Percentiles rank a stretch among this genome's conserved stretches.
Conservation (phyloP, 2,113 vertebrate genomes). For the Hyaena hyaena region DNA sequence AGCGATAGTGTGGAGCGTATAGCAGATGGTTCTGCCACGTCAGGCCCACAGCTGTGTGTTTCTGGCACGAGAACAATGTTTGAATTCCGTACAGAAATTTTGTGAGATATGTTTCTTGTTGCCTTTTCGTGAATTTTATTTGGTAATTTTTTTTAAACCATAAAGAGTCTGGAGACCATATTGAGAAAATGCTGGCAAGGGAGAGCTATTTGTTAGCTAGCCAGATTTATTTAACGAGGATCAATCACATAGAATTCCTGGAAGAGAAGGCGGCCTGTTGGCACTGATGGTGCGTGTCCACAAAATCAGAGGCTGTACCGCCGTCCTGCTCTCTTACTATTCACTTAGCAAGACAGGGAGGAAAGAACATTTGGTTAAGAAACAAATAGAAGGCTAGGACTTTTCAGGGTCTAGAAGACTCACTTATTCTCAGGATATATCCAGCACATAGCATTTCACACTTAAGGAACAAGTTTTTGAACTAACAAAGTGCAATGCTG, state of each 20-base stretch:
- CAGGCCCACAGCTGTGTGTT: slow-evolving; percentile 76
- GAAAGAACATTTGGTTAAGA: background rate
- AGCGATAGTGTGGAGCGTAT: background rate
- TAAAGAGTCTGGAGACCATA: slow-evolving; percentile 81
- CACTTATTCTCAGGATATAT: background rate
- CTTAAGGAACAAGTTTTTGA: background rate
- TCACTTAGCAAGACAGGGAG: background rate
- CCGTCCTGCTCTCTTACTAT: background rate
- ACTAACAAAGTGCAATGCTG: background rate
- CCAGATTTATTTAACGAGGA: slow-evolving; percentile 74
- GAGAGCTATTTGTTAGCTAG: slow-evolving; percentile 63
- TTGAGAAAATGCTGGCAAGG: slow-evolving; percentile 73
- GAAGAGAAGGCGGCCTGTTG: slow-evolving; percentile 41
- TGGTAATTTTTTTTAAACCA: slow-evolving; percentile 75
- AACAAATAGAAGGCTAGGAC: background rate
- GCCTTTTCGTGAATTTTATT: slow-evolving; percentile 80
- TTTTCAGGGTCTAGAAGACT: background rate
- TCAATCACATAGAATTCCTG: slow-evolving; percentile 54
- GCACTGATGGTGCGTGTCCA: background rate
- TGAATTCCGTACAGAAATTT: slow-evolving; percentile 77
- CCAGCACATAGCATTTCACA: background rate
- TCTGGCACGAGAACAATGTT: slow-evolving; percentile 71
- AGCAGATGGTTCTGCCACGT: slow-evolving; percentile 68
- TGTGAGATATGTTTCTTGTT: slow-evolving; percentile 79
- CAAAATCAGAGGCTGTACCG: background rate